phyloP scores from a whole-genome alignment of 2,797 vertebrate species.

The Decapterus maruadsi region DNA sequence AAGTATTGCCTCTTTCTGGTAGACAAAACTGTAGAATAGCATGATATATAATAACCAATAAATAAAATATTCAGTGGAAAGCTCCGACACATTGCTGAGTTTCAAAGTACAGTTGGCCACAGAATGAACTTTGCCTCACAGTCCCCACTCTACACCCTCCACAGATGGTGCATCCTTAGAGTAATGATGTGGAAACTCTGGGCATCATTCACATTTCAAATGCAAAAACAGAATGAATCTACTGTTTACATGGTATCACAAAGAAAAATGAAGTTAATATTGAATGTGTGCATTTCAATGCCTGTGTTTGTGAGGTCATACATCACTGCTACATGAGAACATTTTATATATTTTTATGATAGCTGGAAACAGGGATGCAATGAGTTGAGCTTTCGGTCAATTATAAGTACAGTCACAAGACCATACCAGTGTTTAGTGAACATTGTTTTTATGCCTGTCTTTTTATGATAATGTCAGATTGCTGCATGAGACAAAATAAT shows the following conservation, averaged over 20 bases:
- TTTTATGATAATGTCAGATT: no score
- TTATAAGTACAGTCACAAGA: no score
- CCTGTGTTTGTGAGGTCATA: background rate
- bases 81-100: background rate
- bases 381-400: background rate
- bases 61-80: background rate
- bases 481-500: no score
- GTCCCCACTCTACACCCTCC: background rate
- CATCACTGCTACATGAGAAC: slow-evolving; percentile 7
- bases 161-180: background rate
- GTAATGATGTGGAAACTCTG: background rate
- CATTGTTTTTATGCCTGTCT: no score
- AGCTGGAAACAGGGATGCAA: slow-evolving; percentile 11
- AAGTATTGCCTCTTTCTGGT: slow-evolving; percentile 7
- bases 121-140: slow-evolving; percentile 11
- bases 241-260: background rate
- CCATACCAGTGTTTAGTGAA: no score
- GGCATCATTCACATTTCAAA: background rate
- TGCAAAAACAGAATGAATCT: background rate
- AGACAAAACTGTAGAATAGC: background rate
- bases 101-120: slow-evolving; percentile 1
- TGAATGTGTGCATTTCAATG: background rate
- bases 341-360: slow-evolving; percentile 20
- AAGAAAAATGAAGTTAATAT: slow-evolving; percentile 2
- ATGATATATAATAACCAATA: slow-evolving; percentile 1